Conservation (phyloP, 2,113 vertebrate genomes). For the Erinaceus europaeus region DNA sequence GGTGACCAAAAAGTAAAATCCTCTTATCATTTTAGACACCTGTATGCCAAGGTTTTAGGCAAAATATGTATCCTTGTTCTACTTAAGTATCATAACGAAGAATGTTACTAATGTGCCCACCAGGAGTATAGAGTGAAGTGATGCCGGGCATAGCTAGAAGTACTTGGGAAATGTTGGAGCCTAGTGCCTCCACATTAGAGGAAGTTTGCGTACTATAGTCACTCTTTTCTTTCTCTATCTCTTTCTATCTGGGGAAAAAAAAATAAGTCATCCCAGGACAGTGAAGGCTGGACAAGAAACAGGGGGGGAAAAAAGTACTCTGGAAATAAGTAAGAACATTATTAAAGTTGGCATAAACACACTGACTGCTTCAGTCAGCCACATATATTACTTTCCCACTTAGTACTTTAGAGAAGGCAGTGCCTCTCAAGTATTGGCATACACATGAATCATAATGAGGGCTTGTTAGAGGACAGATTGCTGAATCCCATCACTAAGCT, state of each 20-base stretch:
- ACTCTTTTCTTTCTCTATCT: too few species aligned
- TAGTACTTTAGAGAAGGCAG: neutral
- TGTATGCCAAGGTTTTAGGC: neutral
- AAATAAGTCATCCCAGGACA: too few species aligned
- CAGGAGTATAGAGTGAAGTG: neutral
- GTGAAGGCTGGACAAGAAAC: too few species aligned
- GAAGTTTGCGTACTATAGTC: too few species aligned
- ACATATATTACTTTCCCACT: neutral
- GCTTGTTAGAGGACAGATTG: neutral
- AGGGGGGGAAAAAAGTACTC: too few species aligned
- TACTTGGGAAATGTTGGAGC: neutral
- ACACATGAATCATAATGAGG: neutral
- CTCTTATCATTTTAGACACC: too few species aligned
- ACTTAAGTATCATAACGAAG: slow-evolving; percentile 9
- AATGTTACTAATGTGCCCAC: neutral
- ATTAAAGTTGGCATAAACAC: slow-evolving; percentile 24
- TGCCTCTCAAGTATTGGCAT: too few species aligned
- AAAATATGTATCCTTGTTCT: neutral
- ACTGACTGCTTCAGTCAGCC: neutral
- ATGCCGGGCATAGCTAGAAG: neutral
- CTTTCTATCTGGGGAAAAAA: too few species aligned
- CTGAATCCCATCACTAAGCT: neutral
- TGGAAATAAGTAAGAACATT: neutral
- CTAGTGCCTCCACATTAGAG: too few species aligned
- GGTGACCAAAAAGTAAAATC: too few species aligned